Base-by-base conservation (phyloP, 2,113 vertebrate genomes). In the Rhinogobius similis region DNA sequence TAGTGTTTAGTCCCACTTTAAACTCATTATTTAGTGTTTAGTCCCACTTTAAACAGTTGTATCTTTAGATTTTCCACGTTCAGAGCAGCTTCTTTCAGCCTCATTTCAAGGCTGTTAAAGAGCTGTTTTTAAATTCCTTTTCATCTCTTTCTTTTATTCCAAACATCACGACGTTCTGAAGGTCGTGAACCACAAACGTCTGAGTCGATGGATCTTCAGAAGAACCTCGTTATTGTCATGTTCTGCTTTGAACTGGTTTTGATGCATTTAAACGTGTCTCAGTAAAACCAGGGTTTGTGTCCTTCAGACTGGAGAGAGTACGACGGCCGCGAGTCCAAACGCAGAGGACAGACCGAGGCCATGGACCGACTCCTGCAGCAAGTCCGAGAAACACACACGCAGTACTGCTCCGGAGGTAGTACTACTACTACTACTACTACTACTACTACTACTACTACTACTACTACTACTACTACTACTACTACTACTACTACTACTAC, bases 321-420 rank as follows among this genome's bases (percentile, higher is more conserved):
- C 36, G 95, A 95, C 75, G 94, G 95, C 32, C 93, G 93, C 82
- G 94, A 95, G 85, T 88, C 93, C 68, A 90, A 92, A 86, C 94
- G 94, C 85, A 92, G 89, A 85, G 95, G 95, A 77, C 95, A 95
- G 87, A 94, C 92, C 11, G 96, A 98, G 86, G 93, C 94, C 71
- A 93, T 99, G 95, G 97, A 99, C 90, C 89, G 90, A 53, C 93
- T 99, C 67, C 93, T 98, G 58, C 96, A 98, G 90, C 96, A 96
- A 90, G 96, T 98, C 92, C 93, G 95, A 84, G 93, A 94, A 48
- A 56, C 53, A 5, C 53, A 56, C 53, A 26, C 12, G 1, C 53
- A 7, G 10, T 56, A 27, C 53, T 56, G 53, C 53, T 56, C 24
- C 6, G 53, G 53, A 27, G 53, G 53, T 56, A 3, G 8, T n/a